A percentile compares a stretch with the other conserved stretches of the same genome.
phyloP scores from a whole-genome alignment of 30 jellyfish, hydroid and myxozoan genomes.

The Cassiopea xamachana region DNA sequence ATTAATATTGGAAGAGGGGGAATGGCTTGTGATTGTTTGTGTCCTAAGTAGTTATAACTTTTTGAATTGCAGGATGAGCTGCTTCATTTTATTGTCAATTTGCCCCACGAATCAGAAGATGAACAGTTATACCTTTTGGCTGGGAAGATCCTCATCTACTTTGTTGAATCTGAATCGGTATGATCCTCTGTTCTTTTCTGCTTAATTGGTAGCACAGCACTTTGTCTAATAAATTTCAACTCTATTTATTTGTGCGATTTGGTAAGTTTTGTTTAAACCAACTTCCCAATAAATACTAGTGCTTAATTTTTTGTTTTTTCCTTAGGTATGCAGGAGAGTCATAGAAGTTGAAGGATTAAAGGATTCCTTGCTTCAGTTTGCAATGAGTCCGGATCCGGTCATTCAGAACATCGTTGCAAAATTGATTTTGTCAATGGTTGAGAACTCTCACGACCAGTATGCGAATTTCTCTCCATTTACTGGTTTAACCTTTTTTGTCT shows the following conservation, averaged over 20 bases:
- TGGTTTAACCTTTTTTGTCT: too few relatives aligned
- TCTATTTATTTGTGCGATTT: too few relatives aligned
- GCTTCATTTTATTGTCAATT: conserved; percentile 65
- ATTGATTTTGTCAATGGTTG: conserved; percentile 85
- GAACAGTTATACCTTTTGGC: conserved; percentile 87
- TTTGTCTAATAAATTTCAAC: neutral
- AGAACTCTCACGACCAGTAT: conserved; percentile 79
- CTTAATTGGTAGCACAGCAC: neutral
- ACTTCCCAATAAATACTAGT: neutral
- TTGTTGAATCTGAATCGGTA: conserved; percentile 86
- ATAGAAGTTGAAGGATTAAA: conserved; percentile 80
- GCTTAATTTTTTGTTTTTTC: neutral
- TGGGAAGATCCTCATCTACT: conserved; percentile 89
- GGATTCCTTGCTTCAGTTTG: conserved; percentile 89
- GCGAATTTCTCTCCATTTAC: neutral
- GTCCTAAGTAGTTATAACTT: too few relatives aligned
- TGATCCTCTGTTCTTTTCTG: neutral
- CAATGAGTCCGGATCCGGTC: conserved; percentile 97
- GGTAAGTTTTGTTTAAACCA: too few relatives aligned
- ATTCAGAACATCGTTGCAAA: conserved; percentile 92
- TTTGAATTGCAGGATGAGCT: conserved; percentile 70
- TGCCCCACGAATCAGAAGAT: conserved; percentile 80
- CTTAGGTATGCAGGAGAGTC: conserved; percentile 78
- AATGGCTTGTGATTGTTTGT: too few relatives aligned
- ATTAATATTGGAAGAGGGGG: too few relatives aligned